Conservation (phyloP, 2,797 vertebrate genomes). For the Gymnoscopelus braueri region DNA sequence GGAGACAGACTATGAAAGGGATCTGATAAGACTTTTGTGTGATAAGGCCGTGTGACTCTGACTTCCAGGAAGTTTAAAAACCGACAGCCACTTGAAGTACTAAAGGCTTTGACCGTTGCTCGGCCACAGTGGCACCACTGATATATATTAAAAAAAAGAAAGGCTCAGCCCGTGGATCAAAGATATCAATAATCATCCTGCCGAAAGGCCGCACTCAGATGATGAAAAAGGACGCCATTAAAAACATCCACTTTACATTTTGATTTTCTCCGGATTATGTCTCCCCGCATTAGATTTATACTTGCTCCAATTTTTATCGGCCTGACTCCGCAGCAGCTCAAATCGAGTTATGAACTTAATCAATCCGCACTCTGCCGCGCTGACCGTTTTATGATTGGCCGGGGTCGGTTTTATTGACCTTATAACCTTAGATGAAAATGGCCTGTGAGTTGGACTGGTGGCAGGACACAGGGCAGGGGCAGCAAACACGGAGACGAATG, state of each 20-base stretch:
- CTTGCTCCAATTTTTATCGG: conserved; percentile 75
- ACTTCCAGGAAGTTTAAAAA: conserved; percentile 30
- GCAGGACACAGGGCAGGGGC: conserved; percentile 41
- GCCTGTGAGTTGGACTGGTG: conserved; percentile 52
- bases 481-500: conserved; percentile 42
- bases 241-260: conserved; percentile 79
- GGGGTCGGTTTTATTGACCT: conserved; percentile 82
- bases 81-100: conserved; percentile 6
- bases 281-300: conserved; percentile 71
- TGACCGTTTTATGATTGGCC: conserved; percentile 80
- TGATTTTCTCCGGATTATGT: conserved; percentile 77
- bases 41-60: conserved; percentile 34
- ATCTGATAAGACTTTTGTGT: conserved; percentile 2
- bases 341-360: conserved; percentile 82
- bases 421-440: conserved; percentile 78
- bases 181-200: conserved; percentile 67
- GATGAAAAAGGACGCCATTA: conserved; percentile 72
- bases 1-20: conserved; percentile 23
- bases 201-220: conserved; percentile 59
- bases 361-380: conserved; percentile 67
- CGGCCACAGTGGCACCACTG: conserved; percentile 6
- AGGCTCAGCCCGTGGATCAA: conserved; percentile 39
- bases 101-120: conserved; percentile 7
- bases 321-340: conserved; percentile 56
- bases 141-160: conserved; percentile 11